Evolutionary conservation across 2,797 vertebrate genomes (phyloP).

Genomic region (Phalloptychus januarius): DNA sequence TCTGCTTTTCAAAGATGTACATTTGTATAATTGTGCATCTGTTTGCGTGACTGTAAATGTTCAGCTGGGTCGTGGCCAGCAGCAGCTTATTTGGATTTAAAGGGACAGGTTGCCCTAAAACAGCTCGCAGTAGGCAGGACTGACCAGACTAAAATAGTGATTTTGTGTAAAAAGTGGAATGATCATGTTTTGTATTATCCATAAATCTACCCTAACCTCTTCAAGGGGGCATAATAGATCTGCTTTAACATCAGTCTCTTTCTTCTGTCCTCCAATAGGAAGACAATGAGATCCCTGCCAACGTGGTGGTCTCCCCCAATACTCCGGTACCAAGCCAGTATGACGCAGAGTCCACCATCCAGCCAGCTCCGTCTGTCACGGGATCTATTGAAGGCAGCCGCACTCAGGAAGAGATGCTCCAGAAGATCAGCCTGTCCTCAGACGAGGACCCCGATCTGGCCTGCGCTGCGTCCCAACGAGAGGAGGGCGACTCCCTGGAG

Average conservation of each 20-base stretch:
- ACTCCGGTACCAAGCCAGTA: constrained; percentile 79
- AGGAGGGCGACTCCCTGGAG: constrained; percentile 78
- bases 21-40: no score
- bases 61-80: no score
- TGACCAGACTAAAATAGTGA: no score
- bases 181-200: no score
- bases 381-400: constrained; percentile 79
- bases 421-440: constrained; percentile 89
- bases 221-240: no score
- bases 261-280: constrained; percentile 82
- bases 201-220: no score
- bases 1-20: no score
- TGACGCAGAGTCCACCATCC: constrained; percentile 76
- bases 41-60: no score
- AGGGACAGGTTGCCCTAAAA: no score
- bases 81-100: no score
- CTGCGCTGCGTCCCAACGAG: constrained; percentile 48
- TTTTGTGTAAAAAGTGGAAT: no score
- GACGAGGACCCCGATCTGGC: constrained; percentile 82
- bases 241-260: constrained; percentile 16
- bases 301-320: constrained; percentile 79
- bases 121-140: no score
- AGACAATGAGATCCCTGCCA: constrained; percentile 94
- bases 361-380: constrained; percentile 58
- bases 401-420: constrained; percentile 86